Percentiles rank a stretch among this genome's conserved stretches.
Conservation (phyloP, 2,113 vertebrate species). For the Lasiurus borealis region DNA sequence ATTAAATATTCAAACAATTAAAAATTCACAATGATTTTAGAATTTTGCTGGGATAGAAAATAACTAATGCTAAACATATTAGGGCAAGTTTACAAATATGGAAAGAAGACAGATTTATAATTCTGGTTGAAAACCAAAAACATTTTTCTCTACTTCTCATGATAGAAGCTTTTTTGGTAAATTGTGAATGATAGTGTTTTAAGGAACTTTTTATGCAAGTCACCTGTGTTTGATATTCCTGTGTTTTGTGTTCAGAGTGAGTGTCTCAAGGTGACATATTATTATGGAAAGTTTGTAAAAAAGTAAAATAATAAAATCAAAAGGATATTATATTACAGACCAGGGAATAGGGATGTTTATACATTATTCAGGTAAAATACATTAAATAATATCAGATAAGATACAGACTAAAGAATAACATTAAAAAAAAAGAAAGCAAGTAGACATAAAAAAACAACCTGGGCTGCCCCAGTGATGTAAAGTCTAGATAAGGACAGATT, state of each 20-base stretch:
- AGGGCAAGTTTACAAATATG: not conserved
- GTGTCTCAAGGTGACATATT: not conserved
- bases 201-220: not conserved
- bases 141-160: not conserved
- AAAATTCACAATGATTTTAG: conserved; percentile 5
- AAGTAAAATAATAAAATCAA: not conserved
- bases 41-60: not conserved
- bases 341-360: not conserved
- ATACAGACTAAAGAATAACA: not conserved
- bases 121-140: not conserved
- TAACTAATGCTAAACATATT: not conserved
- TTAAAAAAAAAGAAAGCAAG: not conserved
- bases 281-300: not conserved
- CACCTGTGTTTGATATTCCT: not conserved
- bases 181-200: not conserved
- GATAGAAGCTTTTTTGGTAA: not conserved
- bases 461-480: not conserved
- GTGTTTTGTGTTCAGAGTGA: not conserved
- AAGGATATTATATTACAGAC: not conserved
- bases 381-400: not conserved
- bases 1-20: not conserved
- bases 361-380: not conserved
- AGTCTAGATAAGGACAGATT: not conserved
- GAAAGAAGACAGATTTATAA: not conserved
- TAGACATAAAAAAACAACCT: not conserved